These are phyloP conservation scores for Adelognathus sp. DNA, from an alignment of 2,888 invertebrate species.

Conservation along the genomic window DNA sequence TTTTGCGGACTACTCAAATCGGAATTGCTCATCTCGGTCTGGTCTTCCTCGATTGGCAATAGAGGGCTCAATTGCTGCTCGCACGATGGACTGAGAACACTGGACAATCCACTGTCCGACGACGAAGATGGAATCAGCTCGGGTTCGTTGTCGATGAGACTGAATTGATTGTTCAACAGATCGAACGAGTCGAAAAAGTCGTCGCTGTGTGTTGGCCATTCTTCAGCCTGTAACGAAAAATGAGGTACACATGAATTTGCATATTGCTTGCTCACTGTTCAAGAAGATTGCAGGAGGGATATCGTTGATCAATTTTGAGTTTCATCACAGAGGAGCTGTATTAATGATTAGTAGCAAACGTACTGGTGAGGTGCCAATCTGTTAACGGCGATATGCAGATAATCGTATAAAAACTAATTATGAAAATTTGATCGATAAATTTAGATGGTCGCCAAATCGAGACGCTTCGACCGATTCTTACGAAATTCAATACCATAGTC, in stretches of 20 bases:
- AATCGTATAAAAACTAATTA: too few relatives aligned
- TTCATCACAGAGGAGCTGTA: too few relatives aligned
- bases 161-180: constrained; percentile 84
- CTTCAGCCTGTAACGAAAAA: constrained; percentile 78
- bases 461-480: too few relatives aligned
- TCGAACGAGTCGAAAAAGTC: constrained; percentile 88
- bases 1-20: constrained; percentile 72
- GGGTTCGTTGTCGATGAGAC: constrained; percentile 80
- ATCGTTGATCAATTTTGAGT: too few relatives aligned
- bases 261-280: too few relatives aligned
- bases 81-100: constrained; percentile 80
- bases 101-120: constrained; percentile 88
- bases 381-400: too few relatives aligned
- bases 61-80: constrained; percentile 85
- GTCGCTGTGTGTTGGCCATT: constrained; percentile 83
- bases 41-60: constrained; percentile 75
- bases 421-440: too few relatives aligned
- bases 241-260: background rate
- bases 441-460: too few relatives aligned
- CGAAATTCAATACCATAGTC: too few relatives aligned
- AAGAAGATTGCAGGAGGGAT: too few relatives aligned
- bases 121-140: constrained; percentile 83
- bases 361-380: too few relatives aligned
- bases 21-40: constrained; percentile 70
- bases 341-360: too few relatives aligned